Percentiles rank a stretch among this genome's conserved stretches.
phyloP scores from a whole-genome alignment of 2,113 vertebrate species.

The Chloroceryle aenea region DNA sequence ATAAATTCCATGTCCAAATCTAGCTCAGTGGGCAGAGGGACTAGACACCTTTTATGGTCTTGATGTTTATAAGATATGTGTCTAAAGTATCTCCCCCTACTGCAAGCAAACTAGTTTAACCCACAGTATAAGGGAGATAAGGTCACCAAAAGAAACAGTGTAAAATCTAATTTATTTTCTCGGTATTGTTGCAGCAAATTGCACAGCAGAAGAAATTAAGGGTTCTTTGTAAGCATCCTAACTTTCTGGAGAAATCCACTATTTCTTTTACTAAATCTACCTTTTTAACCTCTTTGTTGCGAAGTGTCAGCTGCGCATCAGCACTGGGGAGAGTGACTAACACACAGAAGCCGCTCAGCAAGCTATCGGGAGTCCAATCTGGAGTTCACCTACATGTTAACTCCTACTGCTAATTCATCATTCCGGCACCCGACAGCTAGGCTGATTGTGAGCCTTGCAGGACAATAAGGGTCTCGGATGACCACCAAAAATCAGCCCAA shows the following conservation, averaged over 20 bases:
- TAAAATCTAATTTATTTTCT: constrained; percentile 52
- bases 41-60: not conserved
- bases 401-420: constrained; percentile 89
- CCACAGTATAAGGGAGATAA: constrained; percentile 36
- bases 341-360: constrained; percentile 14
- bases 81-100: not conserved
- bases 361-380: constrained; percentile 81
- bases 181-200: constrained; percentile 3
- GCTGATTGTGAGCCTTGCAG: constrained; percentile 69
- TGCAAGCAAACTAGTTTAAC: not conserved
- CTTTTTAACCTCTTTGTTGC: constrained; percentile 77
- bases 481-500: constrained; percentile 67
- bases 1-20: not conserved
- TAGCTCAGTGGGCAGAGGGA: not conserved
- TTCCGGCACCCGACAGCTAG: constrained; percentile 77
- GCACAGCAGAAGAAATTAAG: constrained; percentile 64
- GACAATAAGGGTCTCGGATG: constrained; percentile 73
- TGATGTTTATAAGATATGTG: not conserved
- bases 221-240: constrained; percentile 70
- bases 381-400: constrained; percentile 69
- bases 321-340: constrained; percentile 35
- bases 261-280: not conserved
- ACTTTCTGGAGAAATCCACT: constrained; percentile 43
- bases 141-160: not conserved
- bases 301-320: constrained; percentile 71